These are phyloP conservation scores for Aspidiotus rigidus DNA, from an alignment of 2,888 invertebrate genomes.

Conservation along the genomic window DNA sequence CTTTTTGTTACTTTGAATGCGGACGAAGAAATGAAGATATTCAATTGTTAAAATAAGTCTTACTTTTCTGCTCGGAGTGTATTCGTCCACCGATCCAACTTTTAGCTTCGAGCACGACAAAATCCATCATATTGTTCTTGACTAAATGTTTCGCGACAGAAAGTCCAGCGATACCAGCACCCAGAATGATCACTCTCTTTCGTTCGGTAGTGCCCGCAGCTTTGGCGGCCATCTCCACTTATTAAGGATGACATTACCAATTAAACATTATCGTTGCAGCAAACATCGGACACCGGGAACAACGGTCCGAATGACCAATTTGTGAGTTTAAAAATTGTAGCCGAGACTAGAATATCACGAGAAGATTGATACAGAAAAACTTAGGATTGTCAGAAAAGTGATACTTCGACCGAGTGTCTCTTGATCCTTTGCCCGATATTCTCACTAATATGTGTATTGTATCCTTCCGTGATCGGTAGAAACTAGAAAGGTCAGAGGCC, in stretches of 20 bases:
- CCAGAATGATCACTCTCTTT: conserved; percentile 66
- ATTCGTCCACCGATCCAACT: conserved; percentile 74
- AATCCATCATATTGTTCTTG: conserved; percentile 69
- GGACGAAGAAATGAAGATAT: background rate
- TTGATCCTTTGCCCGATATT: no score
- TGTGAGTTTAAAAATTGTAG: no score
- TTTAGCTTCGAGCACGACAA: conserved; percentile 70
- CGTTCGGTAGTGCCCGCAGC: conserved; percentile 42
- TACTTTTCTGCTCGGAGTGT: conserved; percentile 61
- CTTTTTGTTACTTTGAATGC: background rate
- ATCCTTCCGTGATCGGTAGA: no score
- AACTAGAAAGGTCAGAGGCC: no score
- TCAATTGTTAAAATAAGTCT: conserved; percentile 35
- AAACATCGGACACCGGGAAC: no score
- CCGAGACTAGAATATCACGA: no score
- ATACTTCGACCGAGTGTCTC: no score
- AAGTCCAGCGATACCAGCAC: conserved; percentile 76
- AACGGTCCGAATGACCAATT: no score
- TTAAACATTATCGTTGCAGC: no score
- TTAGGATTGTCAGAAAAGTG: no score
- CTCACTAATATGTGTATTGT: no score
- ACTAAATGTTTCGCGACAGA: conserved; percentile 73
- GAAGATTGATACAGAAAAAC: no score
- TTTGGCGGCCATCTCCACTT: conserved; percentile 41
- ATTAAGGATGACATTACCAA: background rate